phyloP scores from a whole-genome alignment of 2,113 vertebrate species.

The Ctenomys sociabilis region DNA sequence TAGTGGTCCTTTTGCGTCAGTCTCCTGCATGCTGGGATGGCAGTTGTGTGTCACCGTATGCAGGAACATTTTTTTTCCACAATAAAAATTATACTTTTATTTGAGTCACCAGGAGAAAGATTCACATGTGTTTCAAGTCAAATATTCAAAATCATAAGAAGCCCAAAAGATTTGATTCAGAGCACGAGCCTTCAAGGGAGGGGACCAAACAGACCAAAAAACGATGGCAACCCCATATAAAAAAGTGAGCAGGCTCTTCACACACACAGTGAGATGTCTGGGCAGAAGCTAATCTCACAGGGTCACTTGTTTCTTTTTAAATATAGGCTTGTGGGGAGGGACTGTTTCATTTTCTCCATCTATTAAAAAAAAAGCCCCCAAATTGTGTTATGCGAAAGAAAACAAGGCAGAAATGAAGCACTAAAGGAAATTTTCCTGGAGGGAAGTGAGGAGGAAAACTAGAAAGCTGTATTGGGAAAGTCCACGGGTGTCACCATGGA shows the following conservation, averaged over 20 bases:
- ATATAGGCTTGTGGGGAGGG: constrained; percentile 83
- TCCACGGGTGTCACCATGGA: neutral
- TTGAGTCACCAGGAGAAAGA: constrained; percentile 81
- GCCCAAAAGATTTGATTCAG: constrained; percentile 77
- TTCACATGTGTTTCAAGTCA: constrained; percentile 77
- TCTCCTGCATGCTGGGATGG: neutral
- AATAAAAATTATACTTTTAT: constrained; percentile 91
- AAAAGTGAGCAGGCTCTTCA: constrained; percentile 73
- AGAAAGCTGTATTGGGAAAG: constrained; percentile 53
- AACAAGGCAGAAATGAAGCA: constrained; percentile 86
- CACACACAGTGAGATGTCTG: constrained; percentile 75
- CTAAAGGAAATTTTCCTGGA: constrained; percentile 68
- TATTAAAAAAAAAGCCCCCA: constrained; percentile 83
- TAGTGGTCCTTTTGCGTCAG: neutral
- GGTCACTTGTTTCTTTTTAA: constrained; percentile 85
- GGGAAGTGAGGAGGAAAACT: constrained; percentile 18
- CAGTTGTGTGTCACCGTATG: neutral
- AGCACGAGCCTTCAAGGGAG: constrained; percentile 75
- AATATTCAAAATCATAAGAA: constrained; percentile 79
- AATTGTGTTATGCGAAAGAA: constrained; percentile 86
- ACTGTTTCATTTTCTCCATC: constrained; percentile 77
- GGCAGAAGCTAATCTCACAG: constrained; percentile 80
- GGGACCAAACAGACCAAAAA: constrained; percentile 82
- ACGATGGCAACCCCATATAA: constrained; percentile 75
- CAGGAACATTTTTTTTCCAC: constrained; percentile 6